Base-by-base conservation (phyloP, 2,113 vertebrate species). In the Indicator indicator region DNA sequence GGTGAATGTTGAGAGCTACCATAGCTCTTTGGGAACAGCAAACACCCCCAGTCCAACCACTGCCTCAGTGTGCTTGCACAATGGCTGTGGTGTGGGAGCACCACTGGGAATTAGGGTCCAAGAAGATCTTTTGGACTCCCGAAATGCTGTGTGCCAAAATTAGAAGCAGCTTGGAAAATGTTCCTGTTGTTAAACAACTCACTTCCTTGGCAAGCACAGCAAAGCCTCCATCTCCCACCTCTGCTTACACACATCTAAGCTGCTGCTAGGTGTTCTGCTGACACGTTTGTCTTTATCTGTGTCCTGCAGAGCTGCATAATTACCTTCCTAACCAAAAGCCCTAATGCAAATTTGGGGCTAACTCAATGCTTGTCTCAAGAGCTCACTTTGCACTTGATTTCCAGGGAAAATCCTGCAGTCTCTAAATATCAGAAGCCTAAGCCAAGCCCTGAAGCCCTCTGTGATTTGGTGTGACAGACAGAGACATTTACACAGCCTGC, bases 401-500 rank as follows among this genome's bases (percentile, higher is more conserved):
- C 40, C 65, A 28, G 33, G 74, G 78, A 42, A 56, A 86, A 75
- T 9, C 11, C 33, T 4, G 0, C 9, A 6, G 17, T 8, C n/a
- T 6, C 63, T 24, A 24, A 72, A 16, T 17, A 28, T 0, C 9
- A 48, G 48, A 7, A 5, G n/a, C 58, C 42, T 6, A 10, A 60
- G 15, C 14, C 1, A 0, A 88, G 73, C 28, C n/a, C 50, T 33
- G 56, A 3, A 73, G 68, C 33, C 8, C 30, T 7, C 32, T 8
- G 33, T 10, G 38, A 27, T 44, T 40, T 18, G 18, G 21, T 1
- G 3, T 16, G 48, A 8, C 1, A 0, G 52, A 1, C 30, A 36
- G 28, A 30, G 11, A 1, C 1, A 1, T 9, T 4, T 23, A 11
- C 30, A 5, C 19, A 83, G 69, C 69, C 67, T 1, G 0, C 5